A percentile compares a stretch with the other conserved stretches of the same genome.
Conservation (phyloP, 2,888 invertebrate genomes). For the Drosophila gaucha region DNA sequence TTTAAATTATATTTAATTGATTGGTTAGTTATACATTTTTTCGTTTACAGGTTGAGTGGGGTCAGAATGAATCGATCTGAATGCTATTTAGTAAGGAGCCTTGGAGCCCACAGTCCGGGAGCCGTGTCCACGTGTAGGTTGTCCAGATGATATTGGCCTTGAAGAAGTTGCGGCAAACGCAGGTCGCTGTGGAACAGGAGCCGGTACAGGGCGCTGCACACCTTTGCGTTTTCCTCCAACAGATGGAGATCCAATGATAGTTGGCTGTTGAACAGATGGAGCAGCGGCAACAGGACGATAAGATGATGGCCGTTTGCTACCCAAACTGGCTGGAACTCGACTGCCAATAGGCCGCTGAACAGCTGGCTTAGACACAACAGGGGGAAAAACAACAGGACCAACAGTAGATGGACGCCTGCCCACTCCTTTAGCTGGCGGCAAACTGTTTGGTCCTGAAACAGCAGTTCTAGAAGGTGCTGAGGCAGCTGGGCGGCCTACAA, state of each 20-base stretch:
- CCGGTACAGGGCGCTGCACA: not conserved
- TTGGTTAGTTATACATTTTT: not conserved
- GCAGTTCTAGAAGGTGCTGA: no score
- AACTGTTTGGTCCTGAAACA: no score
- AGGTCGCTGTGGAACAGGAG: not conserved
- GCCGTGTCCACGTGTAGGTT: no score
- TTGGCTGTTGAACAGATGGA: not conserved
- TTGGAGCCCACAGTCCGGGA: not conserved
- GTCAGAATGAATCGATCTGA: not conserved
- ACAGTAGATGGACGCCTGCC: no score
- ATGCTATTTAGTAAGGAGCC: not conserved
- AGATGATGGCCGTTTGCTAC: not conserved
- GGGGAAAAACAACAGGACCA: no score
- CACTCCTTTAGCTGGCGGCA: no score
- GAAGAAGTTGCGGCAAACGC: slow-evolving; percentile 1
- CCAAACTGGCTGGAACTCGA: no score
- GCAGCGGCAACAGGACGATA: not conserved
- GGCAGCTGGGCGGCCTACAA: no score
- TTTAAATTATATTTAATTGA: not conserved
- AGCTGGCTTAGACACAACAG: not conserved
- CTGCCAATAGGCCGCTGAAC: not conserved
- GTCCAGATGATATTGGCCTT: not conserved
- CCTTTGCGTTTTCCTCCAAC: no score
- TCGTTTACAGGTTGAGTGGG: not conserved
- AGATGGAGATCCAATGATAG: not conserved